phyloP scores from a whole-genome alignment of 2,888 invertebrate species.

The Phaonia tiefii region DNA sequence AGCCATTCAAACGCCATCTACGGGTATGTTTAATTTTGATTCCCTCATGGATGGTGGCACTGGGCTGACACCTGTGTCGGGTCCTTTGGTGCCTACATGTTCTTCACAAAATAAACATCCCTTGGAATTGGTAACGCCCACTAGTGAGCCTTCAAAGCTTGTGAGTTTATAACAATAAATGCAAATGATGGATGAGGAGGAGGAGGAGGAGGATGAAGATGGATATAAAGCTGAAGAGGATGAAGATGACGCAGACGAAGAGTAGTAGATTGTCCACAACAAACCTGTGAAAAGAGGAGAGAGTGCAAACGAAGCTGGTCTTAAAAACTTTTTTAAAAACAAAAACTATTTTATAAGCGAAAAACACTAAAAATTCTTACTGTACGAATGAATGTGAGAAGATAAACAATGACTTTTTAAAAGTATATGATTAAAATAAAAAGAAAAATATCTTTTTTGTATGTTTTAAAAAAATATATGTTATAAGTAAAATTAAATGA shows the following conservation, averaged over 20 bases:
- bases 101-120: slow-evolving; percentile 88
- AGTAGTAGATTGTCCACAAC: slow-evolving; percentile 9
- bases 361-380: slow-evolving; percentile 51
- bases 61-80: slow-evolving; percentile 92
- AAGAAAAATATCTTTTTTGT: slow-evolving; percentile 47
- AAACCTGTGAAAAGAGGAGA: slow-evolving; percentile 58
- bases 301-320: slow-evolving; percentile 68
- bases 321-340: slow-evolving; percentile 40
- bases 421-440: slow-evolving; percentile 52
- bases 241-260: too few species aligned
- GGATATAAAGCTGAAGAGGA: too few species aligned
- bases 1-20: slow-evolving; percentile 92
- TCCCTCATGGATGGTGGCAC: slow-evolving; percentile 96
- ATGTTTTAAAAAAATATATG: slow-evolving; percentile 44
- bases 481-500: slow-evolving; percentile 15
- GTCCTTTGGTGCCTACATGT: slow-evolving; percentile 86
- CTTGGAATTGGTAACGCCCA: slow-evolving; percentile 87
- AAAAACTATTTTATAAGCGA: slow-evolving; percentile 17
- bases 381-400: slow-evolving; percentile 51
- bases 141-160: slow-evolving; percentile 87
- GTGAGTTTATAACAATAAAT: slow-evolving; percentile 88
- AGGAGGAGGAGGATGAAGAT: slow-evolving; percentile 29
- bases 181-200: background rate
- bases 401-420: slow-evolving; percentile 58
- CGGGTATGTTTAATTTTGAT: slow-evolving; percentile 94